A percentile compares a stretch with the other conserved stretches of the same genome.
Conservation (phyloP, 2,797 vertebrate species). For the Hydrolagus colliei region DNA sequence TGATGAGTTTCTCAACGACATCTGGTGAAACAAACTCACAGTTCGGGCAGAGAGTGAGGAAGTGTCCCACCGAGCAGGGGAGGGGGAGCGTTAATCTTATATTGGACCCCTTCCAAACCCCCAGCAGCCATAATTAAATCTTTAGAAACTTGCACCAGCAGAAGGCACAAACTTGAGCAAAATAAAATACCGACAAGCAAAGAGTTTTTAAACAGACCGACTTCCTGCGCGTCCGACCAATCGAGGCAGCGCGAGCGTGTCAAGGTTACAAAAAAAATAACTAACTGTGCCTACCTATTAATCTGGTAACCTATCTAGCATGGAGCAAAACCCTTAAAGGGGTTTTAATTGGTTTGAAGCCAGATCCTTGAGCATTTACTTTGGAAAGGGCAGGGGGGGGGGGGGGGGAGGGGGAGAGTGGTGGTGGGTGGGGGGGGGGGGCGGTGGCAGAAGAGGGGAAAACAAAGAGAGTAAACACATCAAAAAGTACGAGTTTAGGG, state of each 20-base stretch:
- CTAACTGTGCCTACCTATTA: neutral
- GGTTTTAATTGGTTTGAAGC: too few relatives aligned
- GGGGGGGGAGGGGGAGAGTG: neutral
- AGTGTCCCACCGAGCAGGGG: constrained; percentile 56
- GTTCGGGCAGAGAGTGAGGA: constrained; percentile 46
- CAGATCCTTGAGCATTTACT: too few relatives aligned
- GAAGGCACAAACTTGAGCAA: constrained; percentile 23
- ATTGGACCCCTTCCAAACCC: constrained; percentile 54
- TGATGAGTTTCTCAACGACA: constrained; percentile 57
- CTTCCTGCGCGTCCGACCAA: constrained; percentile 1
- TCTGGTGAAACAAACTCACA: constrained; percentile 61
- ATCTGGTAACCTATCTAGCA: neutral
- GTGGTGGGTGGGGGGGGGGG: too few relatives aligned
- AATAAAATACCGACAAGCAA: constrained; percentile 19
- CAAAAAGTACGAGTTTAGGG: constrained; percentile 33
- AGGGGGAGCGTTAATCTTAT: constrained; percentile 49
- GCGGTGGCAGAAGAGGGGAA: too few relatives aligned
- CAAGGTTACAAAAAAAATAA: neutral
- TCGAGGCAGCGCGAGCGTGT: neutral
- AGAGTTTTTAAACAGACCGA: constrained; percentile 1
- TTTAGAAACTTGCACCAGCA: constrained; percentile 31
- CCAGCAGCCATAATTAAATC: constrained; percentile 54
- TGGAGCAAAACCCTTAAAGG: neutral
- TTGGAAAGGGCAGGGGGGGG: neutral
- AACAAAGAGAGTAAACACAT: neutral